A percentile compares a stretch with the other conserved stretches of the same genome.
Conservation (phyloP, 53 echinoderm and acorn worm genomes). For the Paracentrotus lividus region DNA sequence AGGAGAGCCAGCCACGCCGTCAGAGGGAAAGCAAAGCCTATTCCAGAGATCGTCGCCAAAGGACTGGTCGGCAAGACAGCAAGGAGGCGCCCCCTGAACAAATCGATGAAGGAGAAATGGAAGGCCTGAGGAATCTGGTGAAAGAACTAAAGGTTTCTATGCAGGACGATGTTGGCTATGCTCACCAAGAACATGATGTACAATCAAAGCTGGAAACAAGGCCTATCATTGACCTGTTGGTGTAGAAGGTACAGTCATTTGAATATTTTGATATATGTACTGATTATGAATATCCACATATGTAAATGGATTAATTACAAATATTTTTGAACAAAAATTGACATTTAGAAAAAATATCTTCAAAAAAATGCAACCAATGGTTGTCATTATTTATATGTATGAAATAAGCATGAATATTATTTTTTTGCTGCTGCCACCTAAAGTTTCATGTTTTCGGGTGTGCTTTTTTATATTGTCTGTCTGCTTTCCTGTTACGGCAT, state of each 20-base stretch:
- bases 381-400: no score
- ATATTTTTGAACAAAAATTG: no score
- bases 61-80: background rate
- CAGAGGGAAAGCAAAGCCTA: slow-evolving; percentile 66
- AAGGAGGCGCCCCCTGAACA: background rate
- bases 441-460: no score
- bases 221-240: slow-evolving; percentile 58
- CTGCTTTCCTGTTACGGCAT: no score
- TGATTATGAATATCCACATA: no score
- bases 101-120: slow-evolving; percentile 45
- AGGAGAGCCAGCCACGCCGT: slow-evolving; percentile 31
- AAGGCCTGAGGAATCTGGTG: slow-evolving; percentile 57
- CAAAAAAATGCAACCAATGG: no score
- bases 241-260: slow-evolving; percentile 43
- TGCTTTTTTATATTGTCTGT: no score
- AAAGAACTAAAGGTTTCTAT: slow-evolving; percentile 16
- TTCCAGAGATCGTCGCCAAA: slow-evolving; percentile 63
- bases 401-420: no score
- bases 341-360: no score
- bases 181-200: slow-evolving; percentile 27
- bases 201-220: slow-evolving; percentile 55
- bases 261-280: no score
- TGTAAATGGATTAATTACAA: no score
- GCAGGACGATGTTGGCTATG: background rate
- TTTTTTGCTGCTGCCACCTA: no score